These are phyloP conservation scores for Hassar affinis DNA, from an alignment of 2,113 vertebrate species.

Conservation along the genomic window DNA sequence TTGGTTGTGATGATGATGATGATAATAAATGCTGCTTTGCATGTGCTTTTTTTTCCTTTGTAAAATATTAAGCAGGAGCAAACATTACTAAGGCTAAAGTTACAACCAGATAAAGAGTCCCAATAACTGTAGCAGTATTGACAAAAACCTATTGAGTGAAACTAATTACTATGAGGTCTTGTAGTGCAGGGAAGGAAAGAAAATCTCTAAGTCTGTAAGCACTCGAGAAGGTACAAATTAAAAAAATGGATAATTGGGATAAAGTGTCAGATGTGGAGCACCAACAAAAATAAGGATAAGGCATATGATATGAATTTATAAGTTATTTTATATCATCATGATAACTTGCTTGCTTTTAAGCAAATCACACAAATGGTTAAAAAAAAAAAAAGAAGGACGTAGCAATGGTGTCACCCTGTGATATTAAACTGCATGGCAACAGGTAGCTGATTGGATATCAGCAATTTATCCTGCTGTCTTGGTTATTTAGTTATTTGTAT, in stretches of 20 bases:
- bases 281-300: background rate
- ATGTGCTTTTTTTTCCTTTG: background rate
- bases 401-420: background rate
- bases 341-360: background rate
- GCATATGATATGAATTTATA: background rate
- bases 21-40: background rate
- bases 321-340: background rate
- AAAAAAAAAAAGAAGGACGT: background rate
- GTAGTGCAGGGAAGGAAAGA: background rate
- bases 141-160: background rate
- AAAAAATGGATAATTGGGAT: background rate
- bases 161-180: slow-evolving; percentile 8
- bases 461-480: background rate
- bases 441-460: background rate
- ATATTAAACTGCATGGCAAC: background rate
- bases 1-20: background rate
- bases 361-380: too few relatives aligned
- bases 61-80: background rate
- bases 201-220: background rate
- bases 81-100: background rate
- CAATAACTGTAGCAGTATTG: background rate
- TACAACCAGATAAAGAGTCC: background rate
- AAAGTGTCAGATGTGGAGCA: background rate
- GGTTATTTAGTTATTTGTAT: background rate
- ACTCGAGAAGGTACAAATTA: background rate